A percentile compares a stretch with the other conserved stretches of the same genome.
Conservation (phyloP, 2,888 invertebrate genomes). For the Ellobium chinense region DNA sequence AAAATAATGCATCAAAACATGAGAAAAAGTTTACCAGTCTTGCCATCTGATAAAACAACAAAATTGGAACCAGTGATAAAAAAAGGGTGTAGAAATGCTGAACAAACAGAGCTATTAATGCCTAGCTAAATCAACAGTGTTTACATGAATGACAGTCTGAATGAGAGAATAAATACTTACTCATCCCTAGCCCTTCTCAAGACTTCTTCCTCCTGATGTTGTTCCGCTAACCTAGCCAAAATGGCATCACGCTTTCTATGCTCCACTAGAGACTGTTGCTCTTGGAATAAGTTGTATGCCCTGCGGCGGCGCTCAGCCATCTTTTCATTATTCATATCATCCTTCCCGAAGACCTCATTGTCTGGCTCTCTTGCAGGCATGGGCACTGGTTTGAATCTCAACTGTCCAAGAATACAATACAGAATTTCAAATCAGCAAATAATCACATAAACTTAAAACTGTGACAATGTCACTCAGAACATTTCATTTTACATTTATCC, state of each 20-base stretch:
- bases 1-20: not conserved
- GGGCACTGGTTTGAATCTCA: conserved; percentile 75
- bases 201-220: conserved; percentile 75
- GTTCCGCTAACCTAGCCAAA: conserved; percentile 73
- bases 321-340: conserved; percentile 77
- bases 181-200: conserved; percentile 72
- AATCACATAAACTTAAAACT: too few species aligned
- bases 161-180: conserved; percentile 61
- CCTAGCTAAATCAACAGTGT: too few species aligned
- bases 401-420: conserved; percentile 54
- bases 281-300: conserved; percentile 74
- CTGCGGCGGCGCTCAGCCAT: conserved; percentile 72
- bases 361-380: conserved; percentile 75
- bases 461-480: too few species aligned
- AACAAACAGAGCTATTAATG: not conserved
- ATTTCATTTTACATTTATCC: too few species aligned
- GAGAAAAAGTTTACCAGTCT: too few species aligned
- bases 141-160: too few species aligned
- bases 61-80: not conserved
- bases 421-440: too few species aligned
- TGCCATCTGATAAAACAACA: not conserved
- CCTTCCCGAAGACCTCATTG: conserved; percentile 76
- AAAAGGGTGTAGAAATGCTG: too few species aligned
- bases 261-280: conserved; percentile 76
- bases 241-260: conserved; percentile 77